These are phyloP conservation scores for Dendrolimus kikuchii DNA, from an alignment of 1,140 invertebrate species.

Conservation along the genomic window DNA sequence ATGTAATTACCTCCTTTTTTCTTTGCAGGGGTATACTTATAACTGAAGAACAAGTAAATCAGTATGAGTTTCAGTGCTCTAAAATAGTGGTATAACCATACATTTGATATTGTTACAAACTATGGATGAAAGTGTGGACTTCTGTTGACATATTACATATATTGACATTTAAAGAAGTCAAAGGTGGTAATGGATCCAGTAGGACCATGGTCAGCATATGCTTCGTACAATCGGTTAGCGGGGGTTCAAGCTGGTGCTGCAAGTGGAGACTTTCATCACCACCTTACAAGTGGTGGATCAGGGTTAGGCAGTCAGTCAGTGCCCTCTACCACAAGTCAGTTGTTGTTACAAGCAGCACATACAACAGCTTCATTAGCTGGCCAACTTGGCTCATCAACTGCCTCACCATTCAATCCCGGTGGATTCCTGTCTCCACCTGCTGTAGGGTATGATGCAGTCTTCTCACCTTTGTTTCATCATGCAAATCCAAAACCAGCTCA, in stretches of 20 bases:
- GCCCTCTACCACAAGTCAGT: slow-evolving; percentile 75
- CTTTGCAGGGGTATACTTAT: slow-evolving; percentile 55
- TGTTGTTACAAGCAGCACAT: slow-evolving; percentile 76
- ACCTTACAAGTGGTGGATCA: slow-evolving; percentile 70
- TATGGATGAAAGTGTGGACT: slow-evolving; percentile 70
- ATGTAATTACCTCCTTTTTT: slow-evolving; percentile 31
- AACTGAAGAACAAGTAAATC: slow-evolving; percentile 32
- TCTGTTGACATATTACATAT: slow-evolving; percentile 60
- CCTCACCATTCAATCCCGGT: slow-evolving; percentile 79
- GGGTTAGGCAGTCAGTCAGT: slow-evolving; percentile 67
- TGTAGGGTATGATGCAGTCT: slow-evolving; percentile 81
- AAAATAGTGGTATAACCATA: slow-evolving; percentile 47
- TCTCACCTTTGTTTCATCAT: slow-evolving; percentile 81
- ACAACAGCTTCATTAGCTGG: slow-evolving; percentile 75
- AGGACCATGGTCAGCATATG: slow-evolving; percentile 83
- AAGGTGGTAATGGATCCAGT: slow-evolving; percentile 82
- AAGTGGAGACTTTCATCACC: slow-evolving; percentile 77
- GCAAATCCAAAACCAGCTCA: slow-evolving; percentile 77
- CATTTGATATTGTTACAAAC: slow-evolving; percentile 49
- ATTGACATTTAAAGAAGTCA: slow-evolving; percentile 56
- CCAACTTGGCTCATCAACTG: slow-evolving; percentile 71
- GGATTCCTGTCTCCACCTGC: slow-evolving; percentile 80
- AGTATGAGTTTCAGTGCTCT: slow-evolving; percentile 48
- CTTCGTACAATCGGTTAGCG: slow-evolving; percentile 81
- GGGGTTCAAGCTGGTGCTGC: slow-evolving; percentile 74